These are phyloP conservation scores for Menura novaehollandiae DNA, from an alignment of 2,113 vertebrate genomes.

Conservation along the genomic window DNA sequence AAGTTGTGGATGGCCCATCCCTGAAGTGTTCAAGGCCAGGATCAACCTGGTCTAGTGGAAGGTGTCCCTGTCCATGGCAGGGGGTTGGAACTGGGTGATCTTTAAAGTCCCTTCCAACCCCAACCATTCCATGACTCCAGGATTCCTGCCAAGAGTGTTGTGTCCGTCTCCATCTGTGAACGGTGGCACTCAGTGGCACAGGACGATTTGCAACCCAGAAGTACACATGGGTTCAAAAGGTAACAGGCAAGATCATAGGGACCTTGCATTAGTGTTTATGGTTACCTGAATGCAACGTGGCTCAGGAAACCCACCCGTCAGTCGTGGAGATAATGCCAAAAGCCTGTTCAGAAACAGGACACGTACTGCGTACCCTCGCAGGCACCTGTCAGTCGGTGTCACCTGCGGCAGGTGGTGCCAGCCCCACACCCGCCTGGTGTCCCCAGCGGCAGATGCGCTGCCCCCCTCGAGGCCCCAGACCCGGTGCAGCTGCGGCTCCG, in stretches of 20 bases:
- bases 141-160: fast-evolving
- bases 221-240: background rate
- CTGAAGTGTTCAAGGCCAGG: background rate
- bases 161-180: fast-evolving
- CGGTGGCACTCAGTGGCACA: fast-evolving
- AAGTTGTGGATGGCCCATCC: background rate
- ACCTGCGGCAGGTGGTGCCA: background rate
- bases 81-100: background rate
- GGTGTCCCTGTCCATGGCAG: fast-evolving
- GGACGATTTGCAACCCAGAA: background rate
- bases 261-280: fast-evolving
- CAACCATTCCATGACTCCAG: background rate
- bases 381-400: background rate
- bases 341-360: background rate
- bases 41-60: background rate
- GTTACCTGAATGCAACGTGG: background rate
- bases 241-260: background rate
- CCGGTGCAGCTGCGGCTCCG: background rate
- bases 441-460: background rate
- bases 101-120: background rate
- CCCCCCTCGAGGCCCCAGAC: background rate
- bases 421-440: fast-evolving
- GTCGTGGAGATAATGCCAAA: fast-evolving
- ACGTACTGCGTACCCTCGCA: fast-evolving
- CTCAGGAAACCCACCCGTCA: background rate